Base-by-base conservation (phyloP, 2,797 vertebrate species). In the Takifugu ocellatus region DNA sequence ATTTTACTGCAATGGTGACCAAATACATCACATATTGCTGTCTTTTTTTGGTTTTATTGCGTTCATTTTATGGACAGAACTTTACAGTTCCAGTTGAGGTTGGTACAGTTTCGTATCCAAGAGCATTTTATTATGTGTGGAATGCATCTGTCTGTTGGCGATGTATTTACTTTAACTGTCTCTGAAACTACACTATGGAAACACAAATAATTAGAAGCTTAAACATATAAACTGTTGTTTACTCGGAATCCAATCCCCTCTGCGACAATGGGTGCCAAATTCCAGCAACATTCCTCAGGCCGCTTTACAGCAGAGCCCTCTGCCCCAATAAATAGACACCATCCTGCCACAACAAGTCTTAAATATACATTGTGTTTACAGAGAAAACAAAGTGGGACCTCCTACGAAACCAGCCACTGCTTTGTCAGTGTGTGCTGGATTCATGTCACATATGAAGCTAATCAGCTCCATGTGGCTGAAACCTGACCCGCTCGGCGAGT, bases 401-500 rank as follows among this genome's bases (percentile, higher is more conserved):
- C 73, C 63, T 46, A n/a, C 68, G 61, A 66, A 69, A 62, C 54
- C 39, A 16, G 66, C 44, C 63, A 12, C 54, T 52, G 71, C 68
- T 56, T 16, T 10, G 66, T 68, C 59, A 64, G 63, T 76, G 77
- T 68, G 79, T 77, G 75, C 74, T 54, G 56, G 82, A 80, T 44
- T 49, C 66, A 47, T 56, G 59, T 60, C 78, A 70, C 77, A 70
- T 54, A 50, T 25, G n/a, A 12, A 46, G 77, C 71, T 91, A 88
- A 92, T 90, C 58, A 39, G 17, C 63, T 85, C 87, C 86, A 89
- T 90, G 87, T 90, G 90, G 64, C 42, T 73, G 86, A 82, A 90
- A 89, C 76, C 60, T 0, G 72, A 90, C 79, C 82, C 82, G 61
- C 66, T 64, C 59, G 68, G 72, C 61, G 17, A 71, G 67, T 55